Base-by-base conservation (phyloP, 92 coral and sea anemone genomes). In the Zoanthus solanderi region DNA sequence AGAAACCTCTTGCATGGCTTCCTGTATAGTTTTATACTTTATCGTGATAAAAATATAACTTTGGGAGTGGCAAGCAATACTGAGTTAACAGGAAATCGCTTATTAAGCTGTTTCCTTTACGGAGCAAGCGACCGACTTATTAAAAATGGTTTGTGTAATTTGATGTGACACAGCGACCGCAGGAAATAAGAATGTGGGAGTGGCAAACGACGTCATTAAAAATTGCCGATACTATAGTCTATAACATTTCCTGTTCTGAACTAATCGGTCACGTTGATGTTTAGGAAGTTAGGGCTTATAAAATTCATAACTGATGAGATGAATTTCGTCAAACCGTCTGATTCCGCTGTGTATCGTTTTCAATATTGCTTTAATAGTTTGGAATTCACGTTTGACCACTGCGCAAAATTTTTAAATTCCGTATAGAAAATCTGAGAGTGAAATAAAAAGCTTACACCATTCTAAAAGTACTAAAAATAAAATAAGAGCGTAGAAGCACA, bases 11-110 rank as follows among this genome's bases (percentile, higher is more conserved):
- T 47, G 47, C 13, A 32, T 16, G 16, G 44, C 10, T 29, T 54
- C 67, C 67, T 53, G 46, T 0, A 9, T 34, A 34, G 75, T 18
- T 30, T 31, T 14, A 69, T 9, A 34, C 5, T 11, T 34, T 34
- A 15, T 30, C 67, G 28, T 30, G 67, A 54, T 77, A 53, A 10
- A 54, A 77, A 77, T 77, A 77, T 28, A 53, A 3, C 42, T 29
- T 44, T 29, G 48, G 82, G 82, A 54, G 82, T 15, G 82, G 82
- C 82, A 15, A 54, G 46, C 65, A 77, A 54, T 77, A 77, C 61
- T 14, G 67, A 18, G 48, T 77, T 17, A 77, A 45, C 82, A 77
- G 82, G 82, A 77, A 77, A 77, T 53, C 13, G 42, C 34, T 77
- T 52, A 77, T 77, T 77, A 46, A 34, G 13, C 14, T 56, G 9